Conservation (phyloP, 1,140 invertebrate species). For the Zaprionus taronus region DNA sequence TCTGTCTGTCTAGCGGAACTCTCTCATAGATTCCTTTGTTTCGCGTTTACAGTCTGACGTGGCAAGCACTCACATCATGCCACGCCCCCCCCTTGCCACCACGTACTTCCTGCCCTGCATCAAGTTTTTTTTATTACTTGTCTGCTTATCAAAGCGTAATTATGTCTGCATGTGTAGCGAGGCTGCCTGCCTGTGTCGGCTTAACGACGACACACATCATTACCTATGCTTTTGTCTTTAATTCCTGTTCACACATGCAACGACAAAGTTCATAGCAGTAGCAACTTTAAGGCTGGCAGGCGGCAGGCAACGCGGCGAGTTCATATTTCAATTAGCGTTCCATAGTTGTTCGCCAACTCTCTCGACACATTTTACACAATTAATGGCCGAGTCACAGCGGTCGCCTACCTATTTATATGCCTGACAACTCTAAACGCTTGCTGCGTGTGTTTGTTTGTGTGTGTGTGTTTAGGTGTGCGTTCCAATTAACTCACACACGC, state of each 20-base stretch:
- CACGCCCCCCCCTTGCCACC: neutral
- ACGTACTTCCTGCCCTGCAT: conserved; percentile 3
- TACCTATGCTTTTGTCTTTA: conserved; percentile 66
- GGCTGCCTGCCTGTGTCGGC: conserved; percentile 18
- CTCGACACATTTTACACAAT: conserved; percentile 61
- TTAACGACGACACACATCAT: conserved; percentile 62
- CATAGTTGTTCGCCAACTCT: conserved; percentile 39
- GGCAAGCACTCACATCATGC: conserved; percentile 24
- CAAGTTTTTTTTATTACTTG: conserved; percentile 67
- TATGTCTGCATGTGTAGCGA: conserved; percentile 58
- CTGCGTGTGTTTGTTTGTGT: conserved; percentile 38
- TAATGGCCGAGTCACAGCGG: conserved; percentile 47
- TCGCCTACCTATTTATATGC: conserved; percentile 55
- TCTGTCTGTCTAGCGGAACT: conserved; percentile 32
- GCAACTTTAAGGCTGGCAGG: conserved; percentile 34
- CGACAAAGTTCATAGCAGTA: conserved; percentile 32
- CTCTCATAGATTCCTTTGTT: conserved; percentile 78
- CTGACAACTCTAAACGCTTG: conserved; percentile 63
- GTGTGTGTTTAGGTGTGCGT: conserved; percentile 56
- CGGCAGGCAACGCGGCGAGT: conserved; percentile 34
- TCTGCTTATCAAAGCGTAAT: conserved; percentile 80
- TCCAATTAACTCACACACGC: conserved; percentile 69
- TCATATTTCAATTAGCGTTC: conserved; percentile 67
- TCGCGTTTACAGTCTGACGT: conserved; percentile 63
- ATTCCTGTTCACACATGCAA: conserved; percentile 30